Evolutionary conservation across 2,888 invertebrate genomes (phyloP).

Genomic region (Cataglyphis altisquamis): DNA sequence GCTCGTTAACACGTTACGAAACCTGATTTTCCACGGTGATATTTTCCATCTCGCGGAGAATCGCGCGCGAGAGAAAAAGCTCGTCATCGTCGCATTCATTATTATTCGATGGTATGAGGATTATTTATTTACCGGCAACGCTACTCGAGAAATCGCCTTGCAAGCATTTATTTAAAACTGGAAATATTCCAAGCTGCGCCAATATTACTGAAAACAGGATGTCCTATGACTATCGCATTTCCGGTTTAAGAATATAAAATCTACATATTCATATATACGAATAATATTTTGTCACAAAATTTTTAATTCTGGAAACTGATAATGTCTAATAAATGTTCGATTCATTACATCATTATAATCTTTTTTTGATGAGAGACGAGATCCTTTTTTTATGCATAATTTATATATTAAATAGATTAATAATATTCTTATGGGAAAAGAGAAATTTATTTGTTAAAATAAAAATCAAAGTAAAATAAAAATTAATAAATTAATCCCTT

Average conservation of each 20-base stretch:
- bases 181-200: not conserved
- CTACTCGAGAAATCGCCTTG: not conserved
- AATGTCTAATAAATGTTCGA: not conserved
- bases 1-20: conserved; percentile 62
- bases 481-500: not conserved
- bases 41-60: conserved; percentile 54
- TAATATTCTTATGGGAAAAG: not conserved
- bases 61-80: conserved; percentile 4
- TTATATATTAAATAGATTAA: not conserved
- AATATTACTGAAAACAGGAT: not conserved
- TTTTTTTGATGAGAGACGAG: not conserved
- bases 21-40: conserved; percentile 66
- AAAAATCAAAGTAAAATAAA: not conserved
- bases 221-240: not conserved
- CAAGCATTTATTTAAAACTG: conserved; percentile 11
- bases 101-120: not conserved
- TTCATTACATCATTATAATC: not conserved
- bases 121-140: conserved; percentile 21
- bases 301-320: not conserved
- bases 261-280: not conserved
- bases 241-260: not conserved
- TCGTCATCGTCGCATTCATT: not conserved
- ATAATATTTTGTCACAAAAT: not conserved
- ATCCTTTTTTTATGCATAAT: not conserved
- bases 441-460: not conserved